Base-by-base conservation (phyloP, 2,888 invertebrate species). In the Dinocampus coccinellae region DNA sequence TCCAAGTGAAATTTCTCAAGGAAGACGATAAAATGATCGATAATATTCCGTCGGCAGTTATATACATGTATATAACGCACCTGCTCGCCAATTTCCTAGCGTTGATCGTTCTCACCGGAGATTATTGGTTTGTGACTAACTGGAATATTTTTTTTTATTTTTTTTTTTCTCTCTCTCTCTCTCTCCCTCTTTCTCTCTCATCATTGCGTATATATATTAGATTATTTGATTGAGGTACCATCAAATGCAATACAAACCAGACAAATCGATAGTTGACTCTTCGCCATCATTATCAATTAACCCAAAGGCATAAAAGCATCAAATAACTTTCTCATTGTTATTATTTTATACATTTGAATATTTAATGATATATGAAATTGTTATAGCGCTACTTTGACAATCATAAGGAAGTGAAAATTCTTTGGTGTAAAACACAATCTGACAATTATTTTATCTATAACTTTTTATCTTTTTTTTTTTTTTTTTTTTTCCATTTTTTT, bases 281-380 rank as follows among this genome's bases (percentile, higher is more conserved):
- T 60, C 20, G 10, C 60, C 20, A 60, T 60, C 60, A 60, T 60
- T 60, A 34, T 60, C 34, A 60, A 60, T 60, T 60, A 60, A 9
- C 58, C 58, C 16, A n/a, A 9, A 58, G 33, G 58, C n/a, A 24
- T n/a, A 10, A 33, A 60, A 20, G 16, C 7, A 20, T 10, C 20
- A 33, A 60, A 60, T 47, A 60, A 60, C 60, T 60, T 34, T 60
- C 20, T 16, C 34, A 34, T 33, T 60, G 16, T 33, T 22, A 20
- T 60, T 29, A 60, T 60, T 60, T 20, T 33, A 2, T 9, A 20
- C 16, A 11, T 16, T 3, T 60, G 20, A 33, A 60, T 60, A 29
- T 33, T 6, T 34, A 33, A 60, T 47, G 16, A n/a, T 16, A 47
- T 16, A 47, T 47, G 16, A n/a, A 16, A 47, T 47, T n/a, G 47